Conservation (phyloP, 2,113 vertebrate genomes). For the Bubalus kerabau region DNA sequence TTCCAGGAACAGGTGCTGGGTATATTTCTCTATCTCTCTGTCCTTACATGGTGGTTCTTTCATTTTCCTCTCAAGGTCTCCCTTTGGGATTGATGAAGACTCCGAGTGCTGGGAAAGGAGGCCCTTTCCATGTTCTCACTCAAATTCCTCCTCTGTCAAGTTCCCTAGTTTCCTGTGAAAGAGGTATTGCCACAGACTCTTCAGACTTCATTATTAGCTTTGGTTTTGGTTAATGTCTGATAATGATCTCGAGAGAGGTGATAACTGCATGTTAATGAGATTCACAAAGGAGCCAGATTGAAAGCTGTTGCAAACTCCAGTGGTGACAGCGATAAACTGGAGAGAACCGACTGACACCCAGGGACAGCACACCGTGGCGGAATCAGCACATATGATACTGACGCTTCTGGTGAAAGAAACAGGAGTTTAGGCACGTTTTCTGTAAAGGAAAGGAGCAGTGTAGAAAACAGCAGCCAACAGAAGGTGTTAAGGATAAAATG, state of each 20-base stretch:
- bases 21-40: not conserved
- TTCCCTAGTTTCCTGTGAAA: not conserved
- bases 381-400: not conserved
- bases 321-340: constrained; percentile 37
- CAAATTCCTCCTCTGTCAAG: not conserved
- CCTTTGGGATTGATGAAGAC: not conserved
- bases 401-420: not conserved
- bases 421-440: not conserved
- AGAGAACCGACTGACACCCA: not conserved
- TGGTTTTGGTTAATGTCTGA: constrained; percentile 30
- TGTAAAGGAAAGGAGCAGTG: not conserved
- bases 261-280: constrained; percentile 57
- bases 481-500: not conserved
- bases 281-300: constrained; percentile 32
- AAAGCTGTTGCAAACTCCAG: constrained; percentile 28
- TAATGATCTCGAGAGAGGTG: constrained; percentile 48
- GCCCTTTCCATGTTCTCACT: not conserved
- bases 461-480: not conserved
- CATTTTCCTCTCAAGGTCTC: not conserved
- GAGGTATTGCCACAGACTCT: not conserved
- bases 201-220: not conserved
- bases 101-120: not conserved
- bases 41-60: not conserved
- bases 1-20: not conserved
- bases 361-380: not conserved